Conservation (phyloP, 2,888 invertebrate genomes). For the Meandrusa payeni region DNA sequence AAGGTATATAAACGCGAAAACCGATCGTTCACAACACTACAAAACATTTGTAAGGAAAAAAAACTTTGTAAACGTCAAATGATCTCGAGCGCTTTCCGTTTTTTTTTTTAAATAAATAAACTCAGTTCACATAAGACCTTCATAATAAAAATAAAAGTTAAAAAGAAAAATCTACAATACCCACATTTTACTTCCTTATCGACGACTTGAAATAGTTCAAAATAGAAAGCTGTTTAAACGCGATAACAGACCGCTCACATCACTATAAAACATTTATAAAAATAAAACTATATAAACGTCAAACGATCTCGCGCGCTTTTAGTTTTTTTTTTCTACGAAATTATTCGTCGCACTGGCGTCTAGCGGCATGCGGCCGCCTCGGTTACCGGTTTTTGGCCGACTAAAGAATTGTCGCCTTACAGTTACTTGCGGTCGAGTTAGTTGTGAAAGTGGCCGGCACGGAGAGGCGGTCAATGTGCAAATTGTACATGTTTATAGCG, state of each 20-base stretch:
- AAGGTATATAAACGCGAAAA: not conserved
- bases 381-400: slow-evolving; percentile 17
- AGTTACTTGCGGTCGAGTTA: slow-evolving; percentile 17
- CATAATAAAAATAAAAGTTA: no score
- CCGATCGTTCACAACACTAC: no score
- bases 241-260: no score
- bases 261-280: not conserved
- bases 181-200: slow-evolving; percentile 12
- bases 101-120: no score
- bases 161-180: slow-evolving; percentile 14
- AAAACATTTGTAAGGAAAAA: no score
- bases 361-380: slow-evolving; percentile 4
- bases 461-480: slow-evolving; percentile 9
- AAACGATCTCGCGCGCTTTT: slow-evolving; percentile 9
- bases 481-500: no score
- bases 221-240: slow-evolving; percentile 2
- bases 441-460: slow-evolving; percentile 18
- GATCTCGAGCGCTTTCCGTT: no score
- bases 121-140: no score
- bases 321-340: slow-evolving; percentile 4
- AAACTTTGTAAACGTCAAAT: no score
- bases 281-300: slow-evolving; percentile 8
- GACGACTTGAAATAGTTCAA: slow-evolving; percentile 8
- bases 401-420: slow-evolving; percentile 19
- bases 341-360: not conserved